These are phyloP conservation scores for Cottus gobio DNA, from an alignment of 2,113 vertebrate genomes.

Conservation along the genomic window DNA sequence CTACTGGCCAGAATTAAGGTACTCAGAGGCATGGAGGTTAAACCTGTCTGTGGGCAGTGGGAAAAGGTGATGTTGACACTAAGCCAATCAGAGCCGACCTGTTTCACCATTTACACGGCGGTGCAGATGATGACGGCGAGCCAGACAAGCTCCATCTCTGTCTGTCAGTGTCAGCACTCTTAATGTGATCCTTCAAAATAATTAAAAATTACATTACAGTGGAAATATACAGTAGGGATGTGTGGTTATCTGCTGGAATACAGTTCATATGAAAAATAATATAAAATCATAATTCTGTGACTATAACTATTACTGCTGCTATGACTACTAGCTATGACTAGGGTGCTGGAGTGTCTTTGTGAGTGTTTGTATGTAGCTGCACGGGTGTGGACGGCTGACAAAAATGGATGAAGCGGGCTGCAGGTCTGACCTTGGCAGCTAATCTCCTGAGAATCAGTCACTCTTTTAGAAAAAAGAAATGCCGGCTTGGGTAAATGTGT, in stretches of 20 bases:
- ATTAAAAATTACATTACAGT: too few species aligned
- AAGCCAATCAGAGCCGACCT: background rate
- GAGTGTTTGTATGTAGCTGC: background rate
- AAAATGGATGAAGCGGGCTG: conserved; percentile 14
- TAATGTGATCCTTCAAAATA: too few species aligned
- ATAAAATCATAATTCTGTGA: too few species aligned
- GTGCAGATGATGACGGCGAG: too few species aligned
- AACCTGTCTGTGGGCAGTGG: conserved; percentile 25
- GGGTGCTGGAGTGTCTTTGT: background rate
- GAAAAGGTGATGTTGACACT: conserved; percentile 5
- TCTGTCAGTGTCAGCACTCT: too few species aligned
- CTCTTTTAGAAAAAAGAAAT: background rate
- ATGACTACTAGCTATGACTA: too few species aligned
- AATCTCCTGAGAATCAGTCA: conserved; percentile 15
- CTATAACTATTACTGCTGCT: too few species aligned
- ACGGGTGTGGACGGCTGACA: background rate
- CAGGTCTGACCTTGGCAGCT: conserved; percentile 39
- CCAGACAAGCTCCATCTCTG: too few species aligned
- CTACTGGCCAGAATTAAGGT: background rate
- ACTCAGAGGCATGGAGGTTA: background rate
- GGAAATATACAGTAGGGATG: too few species aligned
- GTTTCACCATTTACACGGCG: background rate
- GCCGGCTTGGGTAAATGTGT: background rate
- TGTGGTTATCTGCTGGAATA: too few species aligned
- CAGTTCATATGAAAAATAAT: too few species aligned